A percentile compares a stretch with the other conserved stretches of the same genome.
Conservation (phyloP, 2,113 vertebrate genomes). For the Xyliphius kryptos region DNA sequence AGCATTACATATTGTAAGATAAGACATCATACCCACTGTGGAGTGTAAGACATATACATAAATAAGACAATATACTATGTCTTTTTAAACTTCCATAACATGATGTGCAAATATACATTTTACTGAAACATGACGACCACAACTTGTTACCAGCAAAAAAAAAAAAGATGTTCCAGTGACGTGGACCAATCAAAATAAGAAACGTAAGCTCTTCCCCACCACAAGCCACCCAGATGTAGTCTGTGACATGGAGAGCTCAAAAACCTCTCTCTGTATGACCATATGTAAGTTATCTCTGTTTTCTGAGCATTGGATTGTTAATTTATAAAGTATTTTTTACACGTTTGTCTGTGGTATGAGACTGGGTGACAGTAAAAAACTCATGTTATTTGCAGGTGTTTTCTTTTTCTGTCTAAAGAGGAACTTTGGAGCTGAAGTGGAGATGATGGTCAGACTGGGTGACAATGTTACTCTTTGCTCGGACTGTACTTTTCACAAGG, state of each 20-base stretch:
- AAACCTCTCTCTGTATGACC: background rate
- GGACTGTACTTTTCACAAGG: background rate
- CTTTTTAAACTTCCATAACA: too few relatives aligned
- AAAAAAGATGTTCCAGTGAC: background rate
- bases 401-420: background rate
- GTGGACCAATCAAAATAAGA: background rate
- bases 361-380: background rate
- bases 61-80: too few relatives aligned
- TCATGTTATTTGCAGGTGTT: background rate
- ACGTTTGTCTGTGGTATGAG: too few relatives aligned
- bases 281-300: conserved; percentile 1
- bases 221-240: background rate
- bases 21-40: too few relatives aligned
- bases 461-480: conserved; percentile 5
- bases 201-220: background rate
- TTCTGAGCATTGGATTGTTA: too few relatives aligned
- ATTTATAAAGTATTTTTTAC: too few relatives aligned
- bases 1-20: too few relatives aligned
- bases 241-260: conserved; percentile 10
- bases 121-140: too few relatives aligned
- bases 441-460: conserved; percentile 20
- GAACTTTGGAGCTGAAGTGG: conserved; percentile 11
- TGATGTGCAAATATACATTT: too few relatives aligned
- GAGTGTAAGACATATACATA: too few relatives aligned
- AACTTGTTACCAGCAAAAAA: background rate